Evolutionary conservation across 2,113 vertebrate genomes (phyloP).

Genomic region (Siphamia tubifer): DNA sequence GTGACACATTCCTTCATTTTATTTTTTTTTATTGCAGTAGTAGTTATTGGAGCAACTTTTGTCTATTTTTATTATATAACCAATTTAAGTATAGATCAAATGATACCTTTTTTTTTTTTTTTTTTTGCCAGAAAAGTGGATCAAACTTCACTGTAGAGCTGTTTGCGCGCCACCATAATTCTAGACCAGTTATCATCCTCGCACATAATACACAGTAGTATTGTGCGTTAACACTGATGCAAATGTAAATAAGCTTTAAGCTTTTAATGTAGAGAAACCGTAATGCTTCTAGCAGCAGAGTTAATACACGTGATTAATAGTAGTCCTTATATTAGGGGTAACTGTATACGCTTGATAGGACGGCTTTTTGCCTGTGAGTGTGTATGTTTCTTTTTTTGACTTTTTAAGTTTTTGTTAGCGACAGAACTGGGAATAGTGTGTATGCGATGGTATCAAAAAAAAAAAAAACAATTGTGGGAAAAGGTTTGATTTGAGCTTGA

Average conservation of each 20-base stretch:
- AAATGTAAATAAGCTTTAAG: conserved; percentile 76
- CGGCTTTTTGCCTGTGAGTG: conserved; percentile 73
- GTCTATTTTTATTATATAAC: conserved; percentile 27
- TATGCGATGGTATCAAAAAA: conserved; percentile 25
- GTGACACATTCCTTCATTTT: conserved; percentile 62
- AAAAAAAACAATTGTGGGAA: neutral
- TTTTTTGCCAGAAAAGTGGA: conserved; percentile 45
- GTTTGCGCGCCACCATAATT: conserved; percentile 52
- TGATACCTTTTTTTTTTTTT: too few species aligned
- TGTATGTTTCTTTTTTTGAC: conserved; percentile 41
- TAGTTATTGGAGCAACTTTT: conserved; percentile 22
- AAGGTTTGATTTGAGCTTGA: neutral
- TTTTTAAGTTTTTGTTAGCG: conserved; percentile 28
- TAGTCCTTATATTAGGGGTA: conserved; percentile 81
- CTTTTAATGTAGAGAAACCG: conserved; percentile 76
- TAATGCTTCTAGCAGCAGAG: conserved; percentile 72
- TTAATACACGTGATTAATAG: conserved; percentile 69
- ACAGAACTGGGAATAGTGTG: conserved; percentile 40
- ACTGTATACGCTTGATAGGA: conserved; percentile 71
- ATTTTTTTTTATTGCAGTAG: conserved; percentile 26
- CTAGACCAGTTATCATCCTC: conserved; percentile 42
- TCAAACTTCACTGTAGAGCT: conserved; percentile 49
- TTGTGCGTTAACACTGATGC: conserved; percentile 73
- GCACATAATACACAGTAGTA: conserved; percentile 66
- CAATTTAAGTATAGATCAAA: conserved; percentile 37